Percentiles rank a stretch among this genome's conserved stretches.
Conservation (phyloP, 2,113 vertebrate genomes). For the Lontra canadensis region DNA sequence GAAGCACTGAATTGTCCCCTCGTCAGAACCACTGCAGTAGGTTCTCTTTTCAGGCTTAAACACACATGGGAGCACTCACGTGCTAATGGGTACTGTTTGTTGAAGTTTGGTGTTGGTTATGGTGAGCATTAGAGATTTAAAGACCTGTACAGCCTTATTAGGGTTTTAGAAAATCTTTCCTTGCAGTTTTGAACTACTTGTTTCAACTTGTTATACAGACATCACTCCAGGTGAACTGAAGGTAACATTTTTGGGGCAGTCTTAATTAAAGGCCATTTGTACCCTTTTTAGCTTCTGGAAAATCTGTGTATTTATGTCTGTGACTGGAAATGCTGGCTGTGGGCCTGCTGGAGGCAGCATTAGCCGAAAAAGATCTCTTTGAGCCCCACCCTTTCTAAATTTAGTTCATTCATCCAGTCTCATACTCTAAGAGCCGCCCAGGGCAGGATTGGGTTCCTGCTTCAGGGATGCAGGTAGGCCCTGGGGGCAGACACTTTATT, state of each 20-base stretch:
- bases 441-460: conserved; percentile 39
- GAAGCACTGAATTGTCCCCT: not conserved
- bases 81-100: not conserved
- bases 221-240: not conserved
- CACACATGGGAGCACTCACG: not conserved
- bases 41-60: not conserved
- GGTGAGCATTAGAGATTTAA: not conserved
- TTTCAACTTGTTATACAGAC: conserved; percentile 4
- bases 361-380: conserved; percentile 68
- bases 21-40: not conserved
- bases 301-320: not conserved
- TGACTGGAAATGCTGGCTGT: conserved; percentile 36
- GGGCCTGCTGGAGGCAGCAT: conserved; percentile 42
- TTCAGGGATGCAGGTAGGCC: conserved; percentile 25
- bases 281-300: not conserved
- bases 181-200: not conserved
- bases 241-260: conserved; percentile 16
- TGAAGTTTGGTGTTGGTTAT: not conserved
- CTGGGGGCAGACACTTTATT: conserved; percentile 54
- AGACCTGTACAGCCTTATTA: not conserved
- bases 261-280: conserved; percentile 14
- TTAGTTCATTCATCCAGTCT: conserved; percentile 78
- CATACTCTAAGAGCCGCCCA: conserved; percentile 57
- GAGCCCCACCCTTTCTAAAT: conserved; percentile 71
- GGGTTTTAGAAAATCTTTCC: not conserved